Percentiles rank a stretch among this genome's conserved stretches.
Evolutionary conservation across 2,888 invertebrate genomes (phyloP).

Genomic region (Lysandra bellargus): DNA sequence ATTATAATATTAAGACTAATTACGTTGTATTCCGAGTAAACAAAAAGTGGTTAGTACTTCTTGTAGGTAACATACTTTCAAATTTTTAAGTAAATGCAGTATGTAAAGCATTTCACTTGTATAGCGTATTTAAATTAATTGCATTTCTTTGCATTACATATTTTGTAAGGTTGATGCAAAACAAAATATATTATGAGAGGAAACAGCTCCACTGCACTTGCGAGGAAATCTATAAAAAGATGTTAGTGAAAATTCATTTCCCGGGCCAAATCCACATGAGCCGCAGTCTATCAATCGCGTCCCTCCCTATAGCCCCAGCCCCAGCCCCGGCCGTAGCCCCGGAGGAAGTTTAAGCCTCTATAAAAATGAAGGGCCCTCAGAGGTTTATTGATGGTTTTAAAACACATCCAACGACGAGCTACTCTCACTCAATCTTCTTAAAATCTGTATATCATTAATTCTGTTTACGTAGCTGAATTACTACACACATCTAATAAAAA

Average conservation of each 20-base stretch:
- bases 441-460: not conserved
- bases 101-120: too few species aligned
- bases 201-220: conserved; percentile 31
- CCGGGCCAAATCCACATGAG: conserved; percentile 45
- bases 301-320: conserved; percentile 29
- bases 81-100: too few species aligned
- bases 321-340: not conserved
- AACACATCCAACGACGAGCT: not conserved
- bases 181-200: conserved; percentile 17
- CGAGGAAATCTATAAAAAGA: conserved; percentile 37
- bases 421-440: conserved; percentile 8
- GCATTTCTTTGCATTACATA: too few species aligned
- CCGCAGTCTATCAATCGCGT: conserved; percentile 48
- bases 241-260: conserved; percentile 45
- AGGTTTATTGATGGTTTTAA: conserved; percentile 32
- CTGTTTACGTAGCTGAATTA: not conserved
- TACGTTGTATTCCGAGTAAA: too few species aligned
- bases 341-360: conserved; percentile 42
- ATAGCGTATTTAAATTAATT: too few species aligned
- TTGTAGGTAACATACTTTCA: too few species aligned
- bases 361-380: conserved; percentile 35
- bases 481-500: too few species aligned
- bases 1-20: too few species aligned
- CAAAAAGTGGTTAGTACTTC: too few species aligned
- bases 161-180: not conserved